These are phyloP conservation scores for Meloidogyne chitwoodi DNA, from an alignment of 1,140 invertebrate species.

Conservation along the genomic window DNA sequence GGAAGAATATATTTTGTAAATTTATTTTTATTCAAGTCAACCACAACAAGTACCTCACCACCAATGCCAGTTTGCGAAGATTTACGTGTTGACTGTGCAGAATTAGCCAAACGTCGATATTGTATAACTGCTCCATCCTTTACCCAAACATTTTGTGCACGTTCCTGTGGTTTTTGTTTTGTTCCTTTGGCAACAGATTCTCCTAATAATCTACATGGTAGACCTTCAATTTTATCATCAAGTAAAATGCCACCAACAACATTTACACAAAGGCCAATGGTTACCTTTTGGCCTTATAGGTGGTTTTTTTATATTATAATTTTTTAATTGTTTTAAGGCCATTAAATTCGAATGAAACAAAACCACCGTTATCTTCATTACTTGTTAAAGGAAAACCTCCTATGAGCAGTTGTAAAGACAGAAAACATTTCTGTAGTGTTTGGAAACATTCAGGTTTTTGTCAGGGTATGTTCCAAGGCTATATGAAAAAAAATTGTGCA, in stretches of 20 bases:
- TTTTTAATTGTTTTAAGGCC: neutral
- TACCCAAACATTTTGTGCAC: slow-evolving; percentile 52
- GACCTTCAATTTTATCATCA: neutral
- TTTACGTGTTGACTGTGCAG: slow-evolving; percentile 62
- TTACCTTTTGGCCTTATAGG: slow-evolving; percentile 44
- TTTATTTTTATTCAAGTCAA: neutral
- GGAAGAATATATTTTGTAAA: neutral
- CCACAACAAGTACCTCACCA: neutral
- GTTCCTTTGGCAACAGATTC: slow-evolving; percentile 49
- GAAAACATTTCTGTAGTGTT: slow-evolving; percentile 53
- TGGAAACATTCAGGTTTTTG: slow-evolving; percentile 58
- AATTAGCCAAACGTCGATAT: slow-evolving; percentile 50
- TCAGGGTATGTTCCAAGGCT: slow-evolving; percentile 51
- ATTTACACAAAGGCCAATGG: slow-evolving; percentile 34
- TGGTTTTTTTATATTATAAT: neutral
- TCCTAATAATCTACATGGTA: slow-evolving; percentile 22
- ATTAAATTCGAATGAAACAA: neutral
- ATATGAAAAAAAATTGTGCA: slow-evolving; percentile 58
- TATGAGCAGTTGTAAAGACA: slow-evolving; percentile 38
- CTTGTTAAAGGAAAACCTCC: slow-evolving; percentile 3
- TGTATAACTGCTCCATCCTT: slow-evolving; percentile 53
- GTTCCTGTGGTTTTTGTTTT: slow-evolving; percentile 57
- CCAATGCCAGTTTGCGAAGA: slow-evolving; percentile 52
- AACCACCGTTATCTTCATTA: slow-evolving; percentile 13
- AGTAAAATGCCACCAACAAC: slow-evolving; percentile 25